Base-by-base conservation (phyloP, 2,888 invertebrate genomes). In the Trichacis sp. region DNA sequence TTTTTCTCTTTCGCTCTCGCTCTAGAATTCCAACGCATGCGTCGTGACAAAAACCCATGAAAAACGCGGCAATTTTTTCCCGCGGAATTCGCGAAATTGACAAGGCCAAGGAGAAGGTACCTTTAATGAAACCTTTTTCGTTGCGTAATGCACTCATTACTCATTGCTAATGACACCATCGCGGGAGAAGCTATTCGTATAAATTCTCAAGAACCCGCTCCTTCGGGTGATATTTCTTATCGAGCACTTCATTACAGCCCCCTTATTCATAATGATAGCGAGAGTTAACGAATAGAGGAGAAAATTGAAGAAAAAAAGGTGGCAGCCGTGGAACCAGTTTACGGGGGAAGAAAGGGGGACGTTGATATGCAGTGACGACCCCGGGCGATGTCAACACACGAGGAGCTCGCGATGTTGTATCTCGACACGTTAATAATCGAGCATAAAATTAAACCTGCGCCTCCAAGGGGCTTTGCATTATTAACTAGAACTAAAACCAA, bases 351-450 rank as follows among this genome's bases (percentile, higher is more conserved):
- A 51, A 64, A 64, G 55, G 3, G n/a, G n/a, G n/a, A n/a, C 55
- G 64, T 46, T 60, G 60, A 57, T 50, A 61, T 64, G 60, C 53
- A 60, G 56, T 46, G 47, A 62, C 57, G 51, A 58, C 50, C 64
- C 33, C 42, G 53, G 57, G 65, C 58, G 51, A 61, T 45, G 51
- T 61, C 58, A 58, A 67, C 55, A 59, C 58, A 51, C 42, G 24
- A 50, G 51, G 55, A 20, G 33, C 24, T 51, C 49, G 47, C 65
- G n/a, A n/a, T n/a, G 51, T 65, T 61, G 68, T 61, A 64, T 63
- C 64, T 64, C 58, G 65, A 46, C 55, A 49, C 54, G 63, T 61
- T 66, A 66, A 62, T 70, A 70, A 68, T 70, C 62, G 60, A 42
- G 68, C 68, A 50, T 64, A 61, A 61, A 63, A 58, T 65, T 61